Conservation (phyloP, 2,797 vertebrate species). For the Jordanella pulchra region DNA sequence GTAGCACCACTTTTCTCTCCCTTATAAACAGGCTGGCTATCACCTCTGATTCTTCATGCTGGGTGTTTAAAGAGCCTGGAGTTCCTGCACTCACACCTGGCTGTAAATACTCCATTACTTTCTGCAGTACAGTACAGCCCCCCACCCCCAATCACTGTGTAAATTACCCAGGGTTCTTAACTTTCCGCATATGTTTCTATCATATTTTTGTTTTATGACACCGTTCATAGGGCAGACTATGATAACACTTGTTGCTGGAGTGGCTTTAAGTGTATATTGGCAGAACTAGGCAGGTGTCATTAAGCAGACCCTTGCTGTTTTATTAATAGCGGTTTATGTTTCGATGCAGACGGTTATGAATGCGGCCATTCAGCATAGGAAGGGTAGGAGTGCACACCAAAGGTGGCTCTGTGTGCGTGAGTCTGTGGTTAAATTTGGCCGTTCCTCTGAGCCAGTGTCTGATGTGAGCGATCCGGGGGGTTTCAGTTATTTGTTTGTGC, state of each 20-base stretch:
- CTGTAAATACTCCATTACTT: slow-evolving; percentile 44
- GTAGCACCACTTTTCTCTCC: slow-evolving; percentile 34
- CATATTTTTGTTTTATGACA: slow-evolving; percentile 49
- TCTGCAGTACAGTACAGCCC: slow-evolving; percentile 23
- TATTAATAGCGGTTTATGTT: slow-evolving; percentile 70
- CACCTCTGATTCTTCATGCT: slow-evolving; percentile 21
- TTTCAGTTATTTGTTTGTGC: slow-evolving; percentile 44
- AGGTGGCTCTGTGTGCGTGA: slow-evolving; percentile 45
- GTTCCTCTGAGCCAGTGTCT: slow-evolving; percentile 60
- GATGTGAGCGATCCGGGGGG: slow-evolving; percentile 65
- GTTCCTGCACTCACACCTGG: slow-evolving; percentile 51
- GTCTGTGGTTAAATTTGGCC: slow-evolving; percentile 42
- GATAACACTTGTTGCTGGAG: slow-evolving; percentile 67
- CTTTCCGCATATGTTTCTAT: slow-evolving; percentile 38
- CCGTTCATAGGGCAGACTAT: slow-evolving; percentile 54
- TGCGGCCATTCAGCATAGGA: slow-evolving; percentile 66
- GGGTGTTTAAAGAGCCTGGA: slow-evolving; percentile 44
- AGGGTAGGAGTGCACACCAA: slow-evolving; percentile 42
- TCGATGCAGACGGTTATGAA: slow-evolving; percentile 60
- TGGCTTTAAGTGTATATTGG: slow-evolving; percentile 58
- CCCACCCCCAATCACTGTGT: slow-evolving; percentile 6
- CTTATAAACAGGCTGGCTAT: slow-evolving; percentile 40
- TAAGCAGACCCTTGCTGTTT: slow-evolving; percentile 63
- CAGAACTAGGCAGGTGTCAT: slow-evolving; percentile 66
- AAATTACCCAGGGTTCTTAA: slow-evolving; percentile 23